Evolutionary conservation across 2,113 vertebrate species (phyloP), one percentile per base, ranked within the genome.

Genomic region (Corythornis madagascariensis): DNA sequence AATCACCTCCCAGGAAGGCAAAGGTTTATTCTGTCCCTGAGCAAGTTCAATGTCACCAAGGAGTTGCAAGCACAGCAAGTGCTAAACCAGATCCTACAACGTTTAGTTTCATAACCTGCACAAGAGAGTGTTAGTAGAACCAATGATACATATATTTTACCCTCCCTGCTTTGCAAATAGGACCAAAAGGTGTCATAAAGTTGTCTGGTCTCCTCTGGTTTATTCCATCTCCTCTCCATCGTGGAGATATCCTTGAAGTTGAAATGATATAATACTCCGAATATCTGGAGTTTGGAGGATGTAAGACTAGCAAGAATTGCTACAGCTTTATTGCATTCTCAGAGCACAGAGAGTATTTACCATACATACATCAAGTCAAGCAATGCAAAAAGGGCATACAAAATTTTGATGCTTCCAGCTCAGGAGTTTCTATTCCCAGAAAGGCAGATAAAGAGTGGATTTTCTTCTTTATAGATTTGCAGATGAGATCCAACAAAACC

Each of bases 381-480:
- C 83, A 93, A 96, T 93, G 94, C 96, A 97, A 96, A 97, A 92
- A 94, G 94, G 95, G 86, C 97, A 97, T 35, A 83, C 3, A 16
- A 95, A 97, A 97, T 97, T 91, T 77, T 83, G 89, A 94, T 60
- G 35, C 93, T 94, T 93, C 3, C 4, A 95, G 96, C 95, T 96
- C 82, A 10, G 96, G 95, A 97, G 96, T 88, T 95, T 95, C 94
- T 96, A 97, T 92, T 96, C 96, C 92, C 95, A 94, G 96, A 83
- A 97, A 97, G 82, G 89, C 94, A 92, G 96, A 96, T 86, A 93
- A 94, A 94, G 95, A 96, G 91, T 40, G 53, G 66, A 80, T 93
- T 88, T 93, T 92, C 95, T 97, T 98, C 96, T 97, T 98, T 97
- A 97, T 97, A 97, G 97, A 97, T 96, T 92, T 97, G 96, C 96